Evolutionary conservation across 2,888 invertebrate species (phyloP).

Genomic region (Caenorhabditis sp.): DNA sequence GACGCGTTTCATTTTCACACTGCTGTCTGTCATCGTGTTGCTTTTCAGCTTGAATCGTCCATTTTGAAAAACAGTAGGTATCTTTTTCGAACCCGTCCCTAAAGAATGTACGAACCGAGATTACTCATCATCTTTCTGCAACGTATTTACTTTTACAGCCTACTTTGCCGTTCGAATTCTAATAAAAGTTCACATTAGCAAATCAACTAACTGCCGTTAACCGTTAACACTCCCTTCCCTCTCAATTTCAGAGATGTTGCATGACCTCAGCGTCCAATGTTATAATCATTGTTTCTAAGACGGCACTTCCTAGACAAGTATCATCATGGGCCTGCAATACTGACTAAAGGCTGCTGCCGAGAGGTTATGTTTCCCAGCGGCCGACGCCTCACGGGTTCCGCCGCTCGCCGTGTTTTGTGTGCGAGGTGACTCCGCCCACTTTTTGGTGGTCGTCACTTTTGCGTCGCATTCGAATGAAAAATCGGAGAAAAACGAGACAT

Average conservation of each 20-base stretch:
- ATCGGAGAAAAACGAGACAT: too few species aligned
- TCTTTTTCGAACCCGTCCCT: too few species aligned
- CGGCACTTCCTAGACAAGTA: conserved; percentile 67
- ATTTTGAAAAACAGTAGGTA: too few species aligned
- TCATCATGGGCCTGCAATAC: conserved; percentile 67
- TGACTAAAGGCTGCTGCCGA: not conserved
- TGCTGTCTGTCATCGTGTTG: not conserved
- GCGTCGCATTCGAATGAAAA: too few species aligned
- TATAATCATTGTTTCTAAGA: conserved; percentile 66
- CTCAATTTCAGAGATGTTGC: conserved; percentile 13
- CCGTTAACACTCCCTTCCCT: not conserved
- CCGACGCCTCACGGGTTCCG: conserved; percentile 58
- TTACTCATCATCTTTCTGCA: not conserved
- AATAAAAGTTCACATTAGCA: conserved; percentile 31
- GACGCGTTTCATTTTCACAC: conserved; percentile 8
- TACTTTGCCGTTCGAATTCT: not conserved
- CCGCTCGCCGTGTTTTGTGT: conserved; percentile 20
- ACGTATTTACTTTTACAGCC: not conserved
- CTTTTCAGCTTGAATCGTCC: too few species aligned
- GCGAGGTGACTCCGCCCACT: conserved; percentile 44
- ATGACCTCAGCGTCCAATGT: conserved; percentile 65
- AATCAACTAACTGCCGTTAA: conserved; percentile 3
- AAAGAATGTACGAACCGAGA: not conserved
- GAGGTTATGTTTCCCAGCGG: conserved; percentile 10
- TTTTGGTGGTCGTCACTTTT: conserved; percentile 2